Base-by-base conservation (phyloP, 1,140 invertebrate species). In the Lasioglossum baleicum region DNA sequence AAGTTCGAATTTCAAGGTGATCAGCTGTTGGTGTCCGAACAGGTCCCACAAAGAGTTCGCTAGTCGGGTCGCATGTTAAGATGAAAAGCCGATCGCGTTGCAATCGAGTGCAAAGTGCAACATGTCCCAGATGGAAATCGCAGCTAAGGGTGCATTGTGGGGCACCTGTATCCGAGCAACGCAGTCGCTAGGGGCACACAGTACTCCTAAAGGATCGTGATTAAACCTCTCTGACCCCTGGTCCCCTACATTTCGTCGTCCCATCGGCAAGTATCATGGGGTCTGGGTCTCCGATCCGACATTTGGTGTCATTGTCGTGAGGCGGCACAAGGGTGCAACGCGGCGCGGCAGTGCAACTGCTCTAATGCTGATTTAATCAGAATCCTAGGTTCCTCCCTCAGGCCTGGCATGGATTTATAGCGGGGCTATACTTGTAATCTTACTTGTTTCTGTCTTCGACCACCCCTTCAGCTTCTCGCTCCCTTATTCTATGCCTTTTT, bases 331-430 rank as follows among this genome's bases (percentile, higher is more conserved):
- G 78, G 78, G 78, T 75, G 77, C 71, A 75, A 40, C 64, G 35
- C 31, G 74, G 53, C n/a, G n/a, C 31, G 74, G 53, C 53, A 42
- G 83, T 60, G 48, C 84, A 82, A 85, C 85, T 79, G 75, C 79
- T 88, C 81, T 91, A 91, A 91, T 91, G 90, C 90, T 90, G 90
- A 91, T 91, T 91, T 91, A 91, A 91, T 90, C 90, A 90, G 89
- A 88, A 88, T 89, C 86, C 82, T 78, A 75, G 84, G 77, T 69
- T 66, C 81, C 71, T 60, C 85, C 80, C 76, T 71, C 83, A 66
- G 63, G 67, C 56, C 63, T 53, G 31, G 53, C 60, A 26, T 35
- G 40, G 58, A 78, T 78, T 78, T 72, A 13, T 35, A 58, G 17
- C 22, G 22, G 61, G 66, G 26, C 20, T 15, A 17, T 61, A 67